These are phyloP conservation scores for Eutolmus rufibarbis DNA, from an alignment of 2,888 invertebrate genomes.

Conservation along the genomic window DNA sequence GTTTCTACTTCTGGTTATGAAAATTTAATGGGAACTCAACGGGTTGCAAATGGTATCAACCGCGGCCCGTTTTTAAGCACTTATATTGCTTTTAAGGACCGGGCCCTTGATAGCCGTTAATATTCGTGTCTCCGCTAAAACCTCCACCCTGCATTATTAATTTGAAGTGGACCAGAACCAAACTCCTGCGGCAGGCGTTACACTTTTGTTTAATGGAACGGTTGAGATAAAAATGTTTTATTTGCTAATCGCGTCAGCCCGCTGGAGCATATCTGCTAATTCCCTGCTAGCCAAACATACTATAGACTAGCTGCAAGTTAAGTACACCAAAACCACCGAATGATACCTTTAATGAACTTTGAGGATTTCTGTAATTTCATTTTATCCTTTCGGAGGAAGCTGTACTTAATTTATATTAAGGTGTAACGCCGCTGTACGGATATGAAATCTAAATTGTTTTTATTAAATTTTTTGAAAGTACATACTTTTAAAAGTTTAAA, in stretches of 20 bases:
- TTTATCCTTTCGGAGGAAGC: not conserved
- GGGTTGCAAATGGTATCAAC: conserved; percentile 33
- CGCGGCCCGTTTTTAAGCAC: not conserved
- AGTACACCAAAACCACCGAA: not conserved
- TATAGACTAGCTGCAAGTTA: not conserved
- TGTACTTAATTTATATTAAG: no score
- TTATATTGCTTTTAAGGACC: conserved; percentile 5
- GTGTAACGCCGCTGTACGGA: no score
- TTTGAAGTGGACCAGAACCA: not conserved
- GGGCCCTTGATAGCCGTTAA: not conserved
- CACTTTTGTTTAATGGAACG: not conserved
- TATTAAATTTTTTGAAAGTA: no score
- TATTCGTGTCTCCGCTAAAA: not conserved
- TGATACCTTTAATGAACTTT: not conserved
- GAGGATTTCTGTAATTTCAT: not conserved
- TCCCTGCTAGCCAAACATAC: not conserved
- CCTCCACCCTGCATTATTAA: not conserved
- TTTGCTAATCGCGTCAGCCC: not conserved
- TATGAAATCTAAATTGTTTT: no score
- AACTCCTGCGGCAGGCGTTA: not conserved
- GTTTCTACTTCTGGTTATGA: conserved; percentile 2
- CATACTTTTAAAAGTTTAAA: no score
- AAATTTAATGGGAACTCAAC: conserved; percentile 28
- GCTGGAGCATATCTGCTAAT: not conserved
- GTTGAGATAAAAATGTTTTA: not conserved